Base-by-base conservation (phyloP, 2,888 invertebrate genomes). In the Osmoderma eremita region DNA sequence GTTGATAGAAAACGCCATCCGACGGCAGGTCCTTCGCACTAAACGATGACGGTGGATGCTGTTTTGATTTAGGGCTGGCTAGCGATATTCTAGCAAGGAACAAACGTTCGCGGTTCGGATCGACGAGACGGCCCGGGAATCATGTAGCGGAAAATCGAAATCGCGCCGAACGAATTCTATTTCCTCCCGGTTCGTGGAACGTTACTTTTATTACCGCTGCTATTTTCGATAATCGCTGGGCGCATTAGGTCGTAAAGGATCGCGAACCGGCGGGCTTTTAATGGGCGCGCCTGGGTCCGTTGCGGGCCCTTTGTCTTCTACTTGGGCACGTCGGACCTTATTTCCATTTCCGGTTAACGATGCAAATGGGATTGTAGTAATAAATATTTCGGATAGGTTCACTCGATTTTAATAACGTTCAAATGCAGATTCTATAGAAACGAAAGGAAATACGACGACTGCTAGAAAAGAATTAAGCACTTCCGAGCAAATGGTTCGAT, bases 191-290 rank as follows among this genome's bases (percentile, higher is more conserved):
- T 13, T 13, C 18, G 41, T n/a, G 41, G 20, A 22, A 30, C 24
- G 50, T 22, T 41, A 13, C 41, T 36, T 56, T 56, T 56, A 56
- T 41, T 30, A 30, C 30, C 41, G 22, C 56, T n/a, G 41, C 20
- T 20, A 41, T 56, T 56, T 56, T 56, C 56, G 41, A 56, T 56
- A 56, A 56, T 56, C 56, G 56, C n/a, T 20, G 48, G 20, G 6
- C 38, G 56, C 20, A 56, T 56, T 56, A 56, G 56, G 22, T 56
- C 56, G 56, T 56, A 56, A 56, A 39, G 36, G 56, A 41, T 56
- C 41, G 56, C 13, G 41, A 41, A 22, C 39, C 13, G 39, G 56
- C 5, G 20, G 48, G 30, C 30, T 20, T 17, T 48, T 48, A 48
- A 48, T 48, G 48, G 48, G 30, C 6, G 30, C 30, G 5, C 30